Percentiles rank a stretch among this genome's conserved stretches.
These are phyloP conservation scores for Euglossa dilemma DNA, from an alignment of 1,140 invertebrate species.

Conservation along the genomic window DNA sequence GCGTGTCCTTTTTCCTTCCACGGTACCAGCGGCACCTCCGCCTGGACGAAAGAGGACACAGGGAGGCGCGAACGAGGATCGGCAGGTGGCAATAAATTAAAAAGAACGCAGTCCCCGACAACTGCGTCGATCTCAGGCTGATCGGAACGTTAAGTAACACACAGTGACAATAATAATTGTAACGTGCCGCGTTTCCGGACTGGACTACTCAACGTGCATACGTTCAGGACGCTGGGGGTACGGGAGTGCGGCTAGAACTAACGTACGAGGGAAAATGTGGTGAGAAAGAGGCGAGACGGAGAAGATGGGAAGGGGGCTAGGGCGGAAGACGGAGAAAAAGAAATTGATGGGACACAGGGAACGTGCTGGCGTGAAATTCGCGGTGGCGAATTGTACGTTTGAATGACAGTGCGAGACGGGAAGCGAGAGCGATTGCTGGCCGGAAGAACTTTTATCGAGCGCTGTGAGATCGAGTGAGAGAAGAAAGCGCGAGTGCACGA, in stretches of 20 bases:
- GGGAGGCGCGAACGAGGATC: too few species aligned
- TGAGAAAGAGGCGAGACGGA: slow-evolving; percentile 22
- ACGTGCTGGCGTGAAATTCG: slow-evolving; percentile 53
- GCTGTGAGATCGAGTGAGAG: slow-evolving; percentile 28
- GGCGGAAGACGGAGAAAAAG: slow-evolving; percentile 22
- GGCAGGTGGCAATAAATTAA: slow-evolving; percentile 48
- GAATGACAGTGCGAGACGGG: slow-evolving; percentile 54
- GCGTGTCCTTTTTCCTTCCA: too few species aligned
- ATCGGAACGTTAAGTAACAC: slow-evolving; percentile 55
- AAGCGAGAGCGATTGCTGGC: slow-evolving; percentile 48
- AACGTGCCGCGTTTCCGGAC: slow-evolving; percentile 55
- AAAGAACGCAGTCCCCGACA: not conserved
- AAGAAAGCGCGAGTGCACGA: slow-evolving; percentile 8
- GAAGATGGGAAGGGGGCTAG: not conserved
- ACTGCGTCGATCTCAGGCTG: slow-evolving; percentile 21
- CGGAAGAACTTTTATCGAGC: slow-evolving; percentile 66
- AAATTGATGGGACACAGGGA: slow-evolving; percentile 12
- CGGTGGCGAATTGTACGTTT: slow-evolving; percentile 62
- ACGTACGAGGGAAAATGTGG: slow-evolving; percentile 25
- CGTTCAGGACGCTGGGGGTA: slow-evolving; percentile 49
- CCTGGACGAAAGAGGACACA: too few species aligned
- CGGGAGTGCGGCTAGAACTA: slow-evolving; percentile 39
- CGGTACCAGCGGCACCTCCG: too few species aligned
- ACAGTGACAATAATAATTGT: slow-evolving; percentile 76
- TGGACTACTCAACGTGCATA: slow-evolving; percentile 52